Base-by-base conservation (phyloP, 2,113 vertebrate species). In the Eulemur macaco region DNA sequence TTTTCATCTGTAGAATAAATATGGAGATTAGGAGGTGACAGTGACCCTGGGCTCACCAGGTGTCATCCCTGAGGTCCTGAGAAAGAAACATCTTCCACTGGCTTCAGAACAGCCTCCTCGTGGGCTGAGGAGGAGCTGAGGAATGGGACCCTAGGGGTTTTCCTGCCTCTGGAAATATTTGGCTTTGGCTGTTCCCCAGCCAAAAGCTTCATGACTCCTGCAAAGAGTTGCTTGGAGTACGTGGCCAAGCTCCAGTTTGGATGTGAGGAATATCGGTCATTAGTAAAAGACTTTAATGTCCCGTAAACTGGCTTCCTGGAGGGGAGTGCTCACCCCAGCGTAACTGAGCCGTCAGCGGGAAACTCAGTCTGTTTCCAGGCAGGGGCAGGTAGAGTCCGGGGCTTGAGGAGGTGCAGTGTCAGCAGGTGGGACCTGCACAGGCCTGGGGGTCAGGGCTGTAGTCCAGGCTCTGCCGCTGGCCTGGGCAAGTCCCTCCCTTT, bases 101-200 rank as follows among this genome's bases (percentile, higher is more conserved):
- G 42, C 68, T 85, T 58, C 63, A 42, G 39, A 86, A n/a, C 17
- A 37, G 66, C 29, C n/a, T 76, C 10, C 58, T 85, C 60, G 27
- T 68, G 95, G 85, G 81, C 42, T n/a, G 21, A 96, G 78, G 86
- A 71, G 81, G 58, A 81, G n/a, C 89, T 42, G 37, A 85, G 73
- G 63, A 86, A 91, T 58, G 66, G 82, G 89, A 78, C 86, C 91
- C 73, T 85, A 68, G 97, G 97, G 97, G 74, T 73, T 98, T 97
- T 97, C 97, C 95, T 95, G 78, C 68, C 71, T 89, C 91, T 96
- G 74, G 78, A 97, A 95, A 91, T 89, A 82, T 31, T 47, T 93
- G 86, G 31, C 78, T 71, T 91, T 45, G 89, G 54, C 78, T 94
- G 77, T 84, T 91, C n/a, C 91, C 83, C 60, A 86, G 86, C 52